Conservation (phyloP, 2,113 vertebrate genomes). For the Tympanuchus pallidicinctus region DNA sequence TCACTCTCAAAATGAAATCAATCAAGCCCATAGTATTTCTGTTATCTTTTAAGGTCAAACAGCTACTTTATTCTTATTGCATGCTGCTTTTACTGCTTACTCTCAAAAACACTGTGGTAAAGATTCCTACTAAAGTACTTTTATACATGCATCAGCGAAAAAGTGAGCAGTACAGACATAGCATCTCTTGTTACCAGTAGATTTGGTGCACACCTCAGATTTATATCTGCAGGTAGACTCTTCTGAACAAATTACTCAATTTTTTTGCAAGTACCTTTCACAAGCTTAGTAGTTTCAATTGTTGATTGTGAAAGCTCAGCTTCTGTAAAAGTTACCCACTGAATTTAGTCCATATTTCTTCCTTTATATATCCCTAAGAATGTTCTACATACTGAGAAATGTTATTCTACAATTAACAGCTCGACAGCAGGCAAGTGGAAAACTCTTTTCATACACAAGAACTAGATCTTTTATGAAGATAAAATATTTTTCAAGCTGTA, state of each 20-base stretch:
- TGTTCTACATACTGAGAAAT: background rate
- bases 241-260: background rate
- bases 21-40: background rate
- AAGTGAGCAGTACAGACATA: background rate
- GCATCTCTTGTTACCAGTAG: background rate
- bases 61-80: background rate
- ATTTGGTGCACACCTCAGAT: background rate
- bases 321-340: background rate
- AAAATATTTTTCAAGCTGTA: background rate
- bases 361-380: background rate
- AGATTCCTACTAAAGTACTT: background rate
- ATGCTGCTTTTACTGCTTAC: background rate
- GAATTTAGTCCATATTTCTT: background rate
- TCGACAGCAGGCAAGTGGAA: background rate
- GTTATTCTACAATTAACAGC: background rate
- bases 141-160: background rate
- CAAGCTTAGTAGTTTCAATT: background rate
- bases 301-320: background rate
- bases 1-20: conserved; percentile 15
- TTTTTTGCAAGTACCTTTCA: background rate
- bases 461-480: background rate
- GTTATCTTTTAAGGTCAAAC: background rate
- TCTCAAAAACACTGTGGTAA: background rate
- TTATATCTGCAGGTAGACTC: background rate
- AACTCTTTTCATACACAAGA: background rate